Base-by-base conservation (phyloP, 2,113 vertebrate genomes). In the Tupaia tana region DNA sequence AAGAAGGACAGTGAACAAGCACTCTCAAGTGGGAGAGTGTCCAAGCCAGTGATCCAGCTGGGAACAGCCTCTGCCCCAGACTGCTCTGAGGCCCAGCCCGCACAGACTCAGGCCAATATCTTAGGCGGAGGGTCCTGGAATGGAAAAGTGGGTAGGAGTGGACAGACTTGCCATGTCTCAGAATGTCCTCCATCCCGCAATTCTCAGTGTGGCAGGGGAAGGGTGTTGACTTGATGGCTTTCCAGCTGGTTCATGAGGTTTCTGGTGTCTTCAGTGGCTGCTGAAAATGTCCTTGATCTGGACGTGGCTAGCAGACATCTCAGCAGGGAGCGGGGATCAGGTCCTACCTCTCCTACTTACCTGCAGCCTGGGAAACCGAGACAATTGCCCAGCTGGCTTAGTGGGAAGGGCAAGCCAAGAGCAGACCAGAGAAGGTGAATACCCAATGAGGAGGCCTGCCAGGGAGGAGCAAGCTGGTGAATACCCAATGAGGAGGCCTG, bases 391-490 rank as follows among this genome's bases (percentile, higher is more conserved):
- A 79, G 9, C 24, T 19, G 29, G 73, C 59, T 3, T 0, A 11
- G 54, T 2, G 43, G 82, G 84, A 80, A 25, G 7, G 77, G 27
- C 56, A 78, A 24, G 34, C 25, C 5, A 6, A 59, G n/a, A 63
- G 3, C 4, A 15, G 9, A 52, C 19, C 3, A 0, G 64, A 86
- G 85, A 14, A 0, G n/a, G 12, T 6, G 0, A 6, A 31, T 63
- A 56, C 12, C 15, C 4, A 1, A 12, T 0, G 1, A 27, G n/a
- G 63, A 77, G 78, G 18, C 34, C 25, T 67, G 70, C 54, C 0
- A 52, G 69, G 69, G 85, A 6, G 16, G 7, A 29, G 63, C 16
- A 8, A n/a, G 16, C 13, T 58, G 74, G n/a, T n/a, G n/a, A n/a
- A n/a, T n/a, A n/a, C n/a, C n/a, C n/a, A n/a, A n/a, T n/a, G n/a